Evolutionary conservation across 1,140 invertebrate species (phyloP).

Genomic region (Teleogryllus occipitalis): DNA sequence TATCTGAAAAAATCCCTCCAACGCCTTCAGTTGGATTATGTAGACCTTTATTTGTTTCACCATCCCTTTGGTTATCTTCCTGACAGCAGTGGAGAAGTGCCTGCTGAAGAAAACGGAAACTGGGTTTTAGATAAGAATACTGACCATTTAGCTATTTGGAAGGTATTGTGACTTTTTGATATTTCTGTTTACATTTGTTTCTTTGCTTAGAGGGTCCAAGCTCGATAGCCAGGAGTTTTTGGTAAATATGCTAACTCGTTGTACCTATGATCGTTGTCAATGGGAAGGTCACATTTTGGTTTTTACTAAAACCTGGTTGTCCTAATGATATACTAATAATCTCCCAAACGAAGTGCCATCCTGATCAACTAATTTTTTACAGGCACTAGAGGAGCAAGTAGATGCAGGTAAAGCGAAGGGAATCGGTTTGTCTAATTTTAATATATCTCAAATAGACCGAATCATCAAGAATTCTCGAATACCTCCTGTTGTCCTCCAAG

Average conservation of each 20-base stretch:
- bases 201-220: too few relatives aligned
- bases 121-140: slow-evolving; percentile 33
- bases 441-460: slow-evolving; percentile 23
- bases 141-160: slow-evolving; percentile 40
- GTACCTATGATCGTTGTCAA: too few relatives aligned
- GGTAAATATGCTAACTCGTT: too few relatives aligned
- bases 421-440: slow-evolving; percentile 32
- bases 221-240: background rate
- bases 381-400: slow-evolving; percentile 41
- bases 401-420: slow-evolving; percentile 39
- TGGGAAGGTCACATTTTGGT: too few relatives aligned
- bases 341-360: too few relatives aligned
- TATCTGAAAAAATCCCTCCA: slow-evolving; percentile 39
- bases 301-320: too few relatives aligned
- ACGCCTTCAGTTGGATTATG: slow-evolving; percentile 50
- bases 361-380: background rate
- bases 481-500: slow-evolving; percentile 28
- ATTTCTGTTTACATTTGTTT: too few relatives aligned
- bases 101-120: slow-evolving; percentile 36
- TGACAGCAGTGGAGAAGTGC: slow-evolving; percentile 30
- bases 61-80: slow-evolving; percentile 48
- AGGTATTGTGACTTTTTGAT: slow-evolving; percentile 29
- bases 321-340: too few relatives aligned
- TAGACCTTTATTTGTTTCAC: slow-evolving; percentile 65
- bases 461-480: slow-evolving; percentile 7